Base-by-base conservation (phyloP, 2,113 vertebrate genomes). In the Entelurus aequoreus region DNA sequence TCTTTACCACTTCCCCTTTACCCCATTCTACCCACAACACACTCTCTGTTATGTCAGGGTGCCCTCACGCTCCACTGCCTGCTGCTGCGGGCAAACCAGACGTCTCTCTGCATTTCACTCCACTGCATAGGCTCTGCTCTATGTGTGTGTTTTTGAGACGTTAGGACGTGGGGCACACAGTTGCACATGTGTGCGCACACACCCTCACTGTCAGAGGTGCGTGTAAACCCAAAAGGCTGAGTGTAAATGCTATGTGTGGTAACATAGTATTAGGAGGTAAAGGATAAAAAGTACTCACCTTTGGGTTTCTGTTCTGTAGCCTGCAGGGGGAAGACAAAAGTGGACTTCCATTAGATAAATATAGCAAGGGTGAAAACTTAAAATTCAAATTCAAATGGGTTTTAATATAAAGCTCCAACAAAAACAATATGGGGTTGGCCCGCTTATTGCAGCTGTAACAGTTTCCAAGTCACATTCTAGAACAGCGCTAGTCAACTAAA, bases 231-330 rank as follows among this genome's bases (percentile, higher is more conserved):
- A 54, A 75, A 75, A 71, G 66, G 62, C 59, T 70, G 14, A 46
- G 42, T 12, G 42, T 12, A 4, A 46, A 11, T 4, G 36, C 28
- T 48, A 61, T 68, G 51, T 66, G 55, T 71, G 48, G 48, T 46
- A 51, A 19, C 19, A 15, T 36, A 11, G 35, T 35, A 14, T 47
- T 13, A 3, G 16, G 8, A 13, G 11, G 14, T 48, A 15, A 36
- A 6, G 15, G 28, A 12, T 35, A 28, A 42, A 19, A 57, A 57
- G 19, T 37, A 80, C 91, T 95, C 89, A 95, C 95, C 95, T 97
- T 95, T 97, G 93, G 93, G 92, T 96, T 95, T 96, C 92, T 94
- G 93, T 93, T 97, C 95, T 92, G 93, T 90, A 93, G 91, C 92
- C 94, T 95, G 88, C 56, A 90, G 14, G 77, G 57, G 74, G 15